Base-by-base conservation (phyloP, 2,888 invertebrate genomes). In the Athalia circularis region DNA sequence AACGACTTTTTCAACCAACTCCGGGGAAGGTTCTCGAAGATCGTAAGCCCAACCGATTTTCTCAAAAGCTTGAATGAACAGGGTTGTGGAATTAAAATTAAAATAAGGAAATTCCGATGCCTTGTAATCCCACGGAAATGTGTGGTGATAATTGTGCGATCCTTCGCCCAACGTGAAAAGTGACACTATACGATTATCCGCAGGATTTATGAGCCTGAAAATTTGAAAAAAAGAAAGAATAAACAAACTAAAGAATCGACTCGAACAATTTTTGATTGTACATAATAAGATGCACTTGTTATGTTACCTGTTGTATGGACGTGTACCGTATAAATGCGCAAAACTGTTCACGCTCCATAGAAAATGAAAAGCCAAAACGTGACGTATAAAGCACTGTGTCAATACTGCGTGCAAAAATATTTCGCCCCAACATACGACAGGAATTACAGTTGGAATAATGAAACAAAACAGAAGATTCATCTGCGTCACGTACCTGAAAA, bases 291-390 rank as follows among this genome's bases (percentile, higher is more conserved):
- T 11, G 4, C 3, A 13, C 13, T 29, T 3, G 15, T 62, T 15
- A n/a, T n/a, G 92, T 90, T 87, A 95, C 95, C 93, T 95, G 91
- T 98, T 98, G 87, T 98, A 98, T 0, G 98, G 98, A 87, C 94
- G 95, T 84, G 94, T 94, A n/a, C 98, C 98, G 94, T 95, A 98
- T 92, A 97, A 94, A 89, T 98, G 98, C 0, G 98, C 98, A 9
- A 96, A 95, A 88, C 97, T 97, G 90, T 98, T 98, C n/a, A 98
- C 98, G 85, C 94, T 92, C 97, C 97, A 97, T 0, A 97, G 97
- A 84, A 93, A 94, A 91, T 97, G 95, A 79, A 97, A 92, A 4
- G 93, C 92, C 72, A 93, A 84, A 59, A 93, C 91, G 89, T 96
- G 96, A 4, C 97, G 93, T 43, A 95, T 85, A 11, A 94, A 88